Base-by-base conservation (phyloP, 2,113 vertebrate species). In the Periophthalmodon schlosseri region DNA sequence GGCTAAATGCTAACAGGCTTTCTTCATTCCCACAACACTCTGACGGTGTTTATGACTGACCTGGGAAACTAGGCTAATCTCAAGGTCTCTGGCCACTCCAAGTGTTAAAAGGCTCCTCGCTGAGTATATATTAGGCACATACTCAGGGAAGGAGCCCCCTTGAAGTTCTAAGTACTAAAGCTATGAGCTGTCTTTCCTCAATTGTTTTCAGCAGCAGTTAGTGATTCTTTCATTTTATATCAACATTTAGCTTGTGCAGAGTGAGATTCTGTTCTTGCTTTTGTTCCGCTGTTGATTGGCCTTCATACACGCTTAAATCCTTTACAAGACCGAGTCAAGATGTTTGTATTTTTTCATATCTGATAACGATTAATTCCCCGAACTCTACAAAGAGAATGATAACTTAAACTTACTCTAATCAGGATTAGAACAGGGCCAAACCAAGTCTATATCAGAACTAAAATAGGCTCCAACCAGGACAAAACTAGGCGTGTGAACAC, bases 31-130 rank as follows among this genome's bases (percentile, higher is more conserved):
- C 63, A 77, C 80, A 78, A 84, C 80, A 74, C 69, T 63, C 58
- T 72, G 70, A 72, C 66, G 46, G 73, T 75, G 75, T 73, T 79
- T 72, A 78, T 80, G 72, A 66, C 50, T 23, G 63, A n/a, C 65
- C 50, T 49, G 82, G 75, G 78, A 83, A 66, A 73, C 67, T 47
- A 5, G 28, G 68, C 49, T 23, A 64, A 81, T 24, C 66, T 58
- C 36, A 20, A 49, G 39, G 23, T 73, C 60, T 79, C 68, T 57
- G 65, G 52, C 50, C 72, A 47, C 14, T 3, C 33, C 20, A 16
- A 56, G 77, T 73, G 77, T 83, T 82, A 80, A 85, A 76, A 77
- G 47, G 36, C 54, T 15, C 36, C 3, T 13, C 63, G 58, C 7
- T 46, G 60, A 72, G 63, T 47, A 52, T 49, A 39, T 60, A 49